Percentiles rank a stretch among this genome's conserved stretches.
These are phyloP conservation scores for Diadophis punctatus DNA, from an alignment of 2,113 vertebrate species.

Conservation along the genomic window DNA sequence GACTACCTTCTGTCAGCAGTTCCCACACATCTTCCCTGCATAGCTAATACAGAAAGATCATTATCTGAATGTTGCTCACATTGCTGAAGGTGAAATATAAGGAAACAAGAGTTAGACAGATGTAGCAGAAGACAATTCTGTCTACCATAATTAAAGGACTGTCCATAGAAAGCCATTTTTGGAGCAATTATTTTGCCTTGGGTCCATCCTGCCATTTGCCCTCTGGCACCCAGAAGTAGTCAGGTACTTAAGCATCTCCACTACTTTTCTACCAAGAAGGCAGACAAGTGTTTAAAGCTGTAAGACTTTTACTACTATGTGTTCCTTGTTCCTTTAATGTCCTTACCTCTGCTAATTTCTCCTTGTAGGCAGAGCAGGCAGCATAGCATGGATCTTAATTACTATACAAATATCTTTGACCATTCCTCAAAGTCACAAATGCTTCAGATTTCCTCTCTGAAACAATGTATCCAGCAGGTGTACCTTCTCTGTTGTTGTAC, in stretches of 20 bases:
- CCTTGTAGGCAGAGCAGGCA: neutral
- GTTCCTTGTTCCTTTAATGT: neutral
- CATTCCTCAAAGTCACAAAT: neutral
- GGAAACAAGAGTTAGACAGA: neutral
- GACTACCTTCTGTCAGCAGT: neutral
- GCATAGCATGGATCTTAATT: neutral
- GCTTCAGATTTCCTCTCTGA: neutral
- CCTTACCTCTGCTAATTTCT: neutral
- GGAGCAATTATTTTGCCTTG: neutral
- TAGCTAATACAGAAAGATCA: neutral
- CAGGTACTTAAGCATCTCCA: neutral
- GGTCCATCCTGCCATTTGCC: neutral
- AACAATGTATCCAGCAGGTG: neutral
- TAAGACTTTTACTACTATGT: neutral
- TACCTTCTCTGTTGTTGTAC: neutral
- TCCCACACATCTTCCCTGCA: neutral
- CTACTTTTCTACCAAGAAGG: neutral
- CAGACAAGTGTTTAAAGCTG: neutral
- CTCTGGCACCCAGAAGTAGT: neutral
- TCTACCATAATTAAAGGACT: neutral
- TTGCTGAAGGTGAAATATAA: neutral
- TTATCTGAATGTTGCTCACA: neutral
- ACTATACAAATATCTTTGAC: neutral
- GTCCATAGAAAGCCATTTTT: neutral
- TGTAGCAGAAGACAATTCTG: neutral